Conservation (phyloP, 2,888 invertebrate genomes). For the Dermolepida albohirtum region DNA sequence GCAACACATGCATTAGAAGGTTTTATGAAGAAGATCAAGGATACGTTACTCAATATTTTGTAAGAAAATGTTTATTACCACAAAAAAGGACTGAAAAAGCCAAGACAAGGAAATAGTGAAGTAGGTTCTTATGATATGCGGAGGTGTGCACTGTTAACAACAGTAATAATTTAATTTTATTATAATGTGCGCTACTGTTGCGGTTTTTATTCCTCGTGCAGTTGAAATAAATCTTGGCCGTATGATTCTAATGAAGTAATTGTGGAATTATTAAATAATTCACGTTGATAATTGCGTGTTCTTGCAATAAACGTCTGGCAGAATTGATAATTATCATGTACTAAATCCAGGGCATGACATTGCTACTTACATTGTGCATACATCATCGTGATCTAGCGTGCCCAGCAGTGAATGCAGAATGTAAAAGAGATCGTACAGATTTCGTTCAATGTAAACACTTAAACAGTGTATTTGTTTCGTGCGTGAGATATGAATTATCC, state of each 20-base stretch:
- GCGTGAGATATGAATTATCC: not conserved
- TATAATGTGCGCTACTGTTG: conserved; percentile 7
- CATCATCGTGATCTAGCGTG: conserved; percentile 21
- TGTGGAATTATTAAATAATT: conserved; percentile 33
- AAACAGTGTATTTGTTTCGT: conserved; percentile 1
- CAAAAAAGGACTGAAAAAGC: too few relatives aligned
- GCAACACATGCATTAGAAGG: too few relatives aligned
- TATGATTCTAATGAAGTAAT: conserved; percentile 34
- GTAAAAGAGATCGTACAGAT: conserved; percentile 2
- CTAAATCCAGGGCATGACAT: conserved; percentile 24
- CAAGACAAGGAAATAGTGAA: too few relatives aligned
- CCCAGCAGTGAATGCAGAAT: not conserved
- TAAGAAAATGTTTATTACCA: too few relatives aligned
- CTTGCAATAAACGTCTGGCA: conserved; percentile 28
- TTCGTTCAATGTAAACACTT: conserved; percentile 12
- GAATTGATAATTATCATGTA: conserved; percentile 36
- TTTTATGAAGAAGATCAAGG: too few relatives aligned
- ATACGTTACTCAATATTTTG: too few relatives aligned
- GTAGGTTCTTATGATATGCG: not conserved
- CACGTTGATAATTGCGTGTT: conserved; percentile 35
- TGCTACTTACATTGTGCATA: conserved; percentile 13
- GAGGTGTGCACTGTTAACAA: conserved; percentile 19
- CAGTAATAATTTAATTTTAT: conserved; percentile 26
- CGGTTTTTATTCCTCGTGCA: conserved; percentile 13
- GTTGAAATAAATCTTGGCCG: conserved; percentile 20